A percentile compares a stretch with the other conserved stretches of the same genome.
Conservation (phyloP, 2,888 invertebrate species). For the Drosophila kuntzei region DNA sequence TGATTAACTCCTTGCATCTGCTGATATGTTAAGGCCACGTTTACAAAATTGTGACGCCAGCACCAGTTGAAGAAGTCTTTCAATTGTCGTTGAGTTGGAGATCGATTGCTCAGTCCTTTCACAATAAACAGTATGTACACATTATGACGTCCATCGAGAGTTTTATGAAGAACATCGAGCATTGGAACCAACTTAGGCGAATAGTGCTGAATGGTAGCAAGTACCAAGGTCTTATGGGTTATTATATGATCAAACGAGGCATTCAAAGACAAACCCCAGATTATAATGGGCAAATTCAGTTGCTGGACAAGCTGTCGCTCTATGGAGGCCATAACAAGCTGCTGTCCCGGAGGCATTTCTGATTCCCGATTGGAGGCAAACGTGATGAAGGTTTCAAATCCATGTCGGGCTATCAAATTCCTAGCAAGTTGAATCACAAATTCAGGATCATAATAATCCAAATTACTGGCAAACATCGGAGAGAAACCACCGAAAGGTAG, state of each 20-base stretch:
- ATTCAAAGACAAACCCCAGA: slow-evolving; percentile 31
- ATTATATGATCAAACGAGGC: slow-evolving; percentile 16
- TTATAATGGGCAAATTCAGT: slow-evolving; percentile 36
- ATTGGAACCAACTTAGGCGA: slow-evolving; percentile 13
- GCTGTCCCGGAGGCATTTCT: background rate
- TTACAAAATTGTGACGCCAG: slow-evolving; percentile 38
- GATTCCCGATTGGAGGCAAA: slow-evolving; percentile 13
- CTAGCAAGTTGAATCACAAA: slow-evolving; percentile 26
- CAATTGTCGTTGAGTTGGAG: slow-evolving; percentile 10
- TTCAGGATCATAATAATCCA: slow-evolving; percentile 11
- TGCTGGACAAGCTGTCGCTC: slow-evolving; percentile 26
- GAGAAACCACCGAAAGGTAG: slow-evolving; percentile 1
- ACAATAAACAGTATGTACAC: slow-evolving; percentile 37
- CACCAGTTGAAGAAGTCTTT: slow-evolving; percentile 42
- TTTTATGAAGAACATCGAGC: slow-evolving; percentile 19
- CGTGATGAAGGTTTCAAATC: slow-evolving; percentile 28
- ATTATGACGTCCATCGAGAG: slow-evolving; percentile 29
- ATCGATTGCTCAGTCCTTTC: background rate
- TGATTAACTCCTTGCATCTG: background rate
- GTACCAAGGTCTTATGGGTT: slow-evolving; percentile 29
- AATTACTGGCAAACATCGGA: background rate
- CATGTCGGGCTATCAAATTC: slow-evolving; percentile 11
- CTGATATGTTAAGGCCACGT: slow-evolving; percentile 36
- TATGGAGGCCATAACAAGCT: slow-evolving; percentile 16
- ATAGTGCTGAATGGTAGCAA: slow-evolving; percentile 28